Percentiles rank a stretch among this genome's conserved stretches.
phyloP scores from a whole-genome alignment of 2,797 vertebrate genomes.

The Cuculus canorus region DNA sequence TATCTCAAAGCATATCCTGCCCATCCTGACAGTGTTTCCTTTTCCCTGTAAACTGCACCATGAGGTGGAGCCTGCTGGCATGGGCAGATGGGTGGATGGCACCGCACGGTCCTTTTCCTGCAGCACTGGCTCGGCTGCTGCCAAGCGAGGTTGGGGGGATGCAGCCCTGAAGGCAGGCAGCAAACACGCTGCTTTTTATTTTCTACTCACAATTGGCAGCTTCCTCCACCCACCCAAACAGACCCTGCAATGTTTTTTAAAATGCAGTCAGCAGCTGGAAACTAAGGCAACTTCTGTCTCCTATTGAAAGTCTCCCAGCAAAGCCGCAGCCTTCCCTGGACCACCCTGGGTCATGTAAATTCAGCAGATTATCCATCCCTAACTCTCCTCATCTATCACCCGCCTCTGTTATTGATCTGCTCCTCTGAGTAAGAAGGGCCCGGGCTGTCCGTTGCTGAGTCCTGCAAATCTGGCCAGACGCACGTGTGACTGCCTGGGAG shows the following conservation, averaged over 20 bases:
- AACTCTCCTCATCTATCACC: conserved; percentile 76
- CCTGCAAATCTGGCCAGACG: conserved; percentile 64
- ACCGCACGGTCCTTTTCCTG: fast-evolving
- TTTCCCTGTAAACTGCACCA: background rate
- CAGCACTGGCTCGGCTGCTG: background rate
- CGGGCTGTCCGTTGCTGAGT: conserved; percentile 58
- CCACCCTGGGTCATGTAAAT: conserved; percentile 76
- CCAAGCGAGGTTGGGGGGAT: background rate
- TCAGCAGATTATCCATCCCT: conserved; percentile 75
- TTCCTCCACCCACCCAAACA: conserved; percentile 62
- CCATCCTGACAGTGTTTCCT: background rate
- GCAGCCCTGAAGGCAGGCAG: background rate
- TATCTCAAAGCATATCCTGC: background rate
- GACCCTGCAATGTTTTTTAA: conserved; percentile 57
- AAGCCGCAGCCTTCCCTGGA: conserved; percentile 61
- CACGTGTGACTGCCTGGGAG: conserved; percentile 51
- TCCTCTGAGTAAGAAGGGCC: conserved; percentile 52
- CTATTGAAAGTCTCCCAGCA: conserved; percentile 70
- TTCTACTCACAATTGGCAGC: conserved; percentile 56
- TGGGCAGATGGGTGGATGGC: background rate
- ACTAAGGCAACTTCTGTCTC: conserved; percentile 72
- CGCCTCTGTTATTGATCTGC: conserved; percentile 68
- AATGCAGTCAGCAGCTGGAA: conserved; percentile 72
- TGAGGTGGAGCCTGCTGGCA: background rate
- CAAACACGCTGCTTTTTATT: conserved; percentile 6